Percentiles rank a stretch among this genome's conserved stretches.
These are phyloP conservation scores for Tetraneura akinire DNA, from an alignment of 1,140 invertebrate genomes.

Conservation along the genomic window DNA sequence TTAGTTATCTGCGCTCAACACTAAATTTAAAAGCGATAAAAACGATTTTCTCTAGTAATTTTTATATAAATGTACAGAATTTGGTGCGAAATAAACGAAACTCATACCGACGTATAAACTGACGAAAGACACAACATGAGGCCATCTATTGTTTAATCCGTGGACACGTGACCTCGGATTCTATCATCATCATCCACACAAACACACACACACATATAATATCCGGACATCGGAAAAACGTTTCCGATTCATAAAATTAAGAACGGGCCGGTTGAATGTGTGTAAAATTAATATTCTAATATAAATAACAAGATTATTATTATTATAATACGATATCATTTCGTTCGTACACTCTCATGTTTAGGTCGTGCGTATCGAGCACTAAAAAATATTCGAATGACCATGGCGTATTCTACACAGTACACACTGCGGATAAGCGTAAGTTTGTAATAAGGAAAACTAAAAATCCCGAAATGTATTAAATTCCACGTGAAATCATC, in stretches of 20 bases:
- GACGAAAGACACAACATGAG: constrained; percentile 16
- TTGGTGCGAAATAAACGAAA: no score
- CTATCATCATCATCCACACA: not conserved
- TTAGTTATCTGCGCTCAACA: no score
- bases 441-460: no score
- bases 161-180: constrained; percentile 22
- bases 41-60: no score
- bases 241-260: constrained; percentile 23
- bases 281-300: not conserved
- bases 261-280: not conserved
- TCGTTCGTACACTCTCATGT: not conserved
- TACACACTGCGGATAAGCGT: not conserved
- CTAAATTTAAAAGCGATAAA: no score
- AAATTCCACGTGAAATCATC: no score
- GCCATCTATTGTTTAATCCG: constrained; percentile 18
- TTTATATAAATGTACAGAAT: no score
- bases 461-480: no score
- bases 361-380: not conserved
- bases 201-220: not conserved
- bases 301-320: not conserved
- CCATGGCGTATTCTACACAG: no score
- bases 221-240: constrained; percentile 23
- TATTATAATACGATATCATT: not conserved
- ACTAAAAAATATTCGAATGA: not conserved
- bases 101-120: no score